Percentiles rank a stretch among this genome's conserved stretches.
These are phyloP conservation scores for Microplitis manilae DNA, from an alignment of 2,888 invertebrate genomes.

Conservation along the genomic window DNA sequence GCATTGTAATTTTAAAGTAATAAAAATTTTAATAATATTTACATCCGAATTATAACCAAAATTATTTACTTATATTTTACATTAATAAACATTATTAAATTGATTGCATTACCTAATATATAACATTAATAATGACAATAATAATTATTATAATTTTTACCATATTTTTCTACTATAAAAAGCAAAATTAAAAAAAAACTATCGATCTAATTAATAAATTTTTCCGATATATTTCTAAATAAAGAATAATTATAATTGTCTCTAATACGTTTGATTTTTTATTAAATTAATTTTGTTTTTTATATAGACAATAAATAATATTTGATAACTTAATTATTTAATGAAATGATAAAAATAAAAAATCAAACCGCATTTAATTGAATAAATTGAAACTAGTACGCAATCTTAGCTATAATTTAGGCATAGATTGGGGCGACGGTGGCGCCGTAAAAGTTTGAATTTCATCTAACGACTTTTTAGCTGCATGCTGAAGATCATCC, in stretches of 20 bases:
- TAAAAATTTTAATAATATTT: not conserved
- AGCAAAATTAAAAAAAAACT: not conserved
- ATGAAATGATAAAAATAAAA: constrained; percentile 24
- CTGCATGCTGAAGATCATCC: constrained; percentile 84
- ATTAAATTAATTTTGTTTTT: constrained; percentile 5
- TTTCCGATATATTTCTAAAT: too few species aligned
- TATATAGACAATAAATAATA: not conserved
- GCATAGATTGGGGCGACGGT: constrained; percentile 68
- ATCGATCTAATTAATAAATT: too few species aligned
- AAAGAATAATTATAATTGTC: too few species aligned
- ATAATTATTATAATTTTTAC: not conserved
- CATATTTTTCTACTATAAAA: not conserved
- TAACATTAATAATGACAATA: not conserved
- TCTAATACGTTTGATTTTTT: not conserved
- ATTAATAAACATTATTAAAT: not conserved
- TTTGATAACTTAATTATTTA: not conserved
- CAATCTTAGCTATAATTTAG: constrained; percentile 66
- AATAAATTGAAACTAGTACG: constrained; percentile 67
- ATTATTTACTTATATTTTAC: not conserved
- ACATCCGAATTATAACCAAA: not conserved
- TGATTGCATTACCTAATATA: not conserved
- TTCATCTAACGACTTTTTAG: constrained; percentile 82
- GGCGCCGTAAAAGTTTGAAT: constrained; percentile 77
- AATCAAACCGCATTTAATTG: constrained; percentile 50
- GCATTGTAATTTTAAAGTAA: not conserved